Base-by-base conservation (phyloP, 1,140 invertebrate species). In the Arion vulgaris region DNA sequence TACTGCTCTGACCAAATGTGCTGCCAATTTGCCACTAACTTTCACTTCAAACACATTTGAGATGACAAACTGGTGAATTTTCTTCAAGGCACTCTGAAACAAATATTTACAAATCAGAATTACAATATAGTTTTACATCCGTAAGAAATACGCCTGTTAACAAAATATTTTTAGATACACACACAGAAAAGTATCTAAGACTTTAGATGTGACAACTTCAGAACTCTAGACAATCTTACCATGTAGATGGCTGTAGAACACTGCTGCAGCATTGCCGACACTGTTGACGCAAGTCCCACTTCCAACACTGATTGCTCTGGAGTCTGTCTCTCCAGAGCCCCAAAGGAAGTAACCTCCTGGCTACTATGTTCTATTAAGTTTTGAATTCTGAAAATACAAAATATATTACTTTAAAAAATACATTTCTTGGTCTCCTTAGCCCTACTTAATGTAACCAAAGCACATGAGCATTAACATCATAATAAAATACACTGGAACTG, bases 1-100 rank as follows among this genome's bases (percentile, higher is more conserved):
- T 90, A 96, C 96, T 38, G 95, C 93, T 68, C 94, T 93, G 84
- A 95, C 94, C 36, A 96, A 92, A 57, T 94, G 94, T 0, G 95
- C 95, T 0, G 96, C 94, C 87, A 96, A 94, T 88, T 95, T 95
- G 0, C 96, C 96, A 0, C 96, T 95, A 0, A 97, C 95, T 87
- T 95, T 95, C 0, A 95, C 95, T 91, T 98, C 97, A 69, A 96
- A 94, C 15, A 96, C 95, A 32, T 94, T 94, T 26, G 94, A 94
- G 0, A 94, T 95, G 0, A 96, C 94, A 91, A 96, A 97, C 13
- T 93, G 92, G 51, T 94, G 94, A 9, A 97, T 92, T 90, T 96
- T 96, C 78, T 94, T 93, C 23, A 97, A 88, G 0, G 96, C 96
- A 81, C 94, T 93, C 91, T 95, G 92, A 74, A 95, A 95, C 73